Evolutionary conservation across 2,797 vertebrate genomes (phyloP).

Genomic region (Bradypodion pumilum): DNA sequence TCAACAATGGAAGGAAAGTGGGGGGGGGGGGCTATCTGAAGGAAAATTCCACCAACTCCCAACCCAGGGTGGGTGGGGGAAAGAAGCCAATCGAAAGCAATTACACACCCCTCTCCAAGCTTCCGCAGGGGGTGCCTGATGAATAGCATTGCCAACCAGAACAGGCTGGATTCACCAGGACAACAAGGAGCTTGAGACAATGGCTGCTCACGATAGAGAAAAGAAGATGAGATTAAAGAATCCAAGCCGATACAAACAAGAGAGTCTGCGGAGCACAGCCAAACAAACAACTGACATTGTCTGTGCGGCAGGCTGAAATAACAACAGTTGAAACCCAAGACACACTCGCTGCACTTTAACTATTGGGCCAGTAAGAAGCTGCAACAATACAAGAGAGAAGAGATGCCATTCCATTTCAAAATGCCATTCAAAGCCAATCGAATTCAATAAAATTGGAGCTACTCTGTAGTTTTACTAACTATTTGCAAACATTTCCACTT

Average conservation of each 20-base stretch:
- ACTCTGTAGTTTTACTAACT: constrained; percentile 69
- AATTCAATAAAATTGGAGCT: constrained; percentile 64
- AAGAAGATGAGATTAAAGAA: not conserved
- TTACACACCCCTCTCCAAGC: constrained; percentile 9
- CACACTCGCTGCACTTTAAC: constrained; percentile 48
- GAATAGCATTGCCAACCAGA: constrained; percentile 1
- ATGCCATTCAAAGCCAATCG: constrained; percentile 57
- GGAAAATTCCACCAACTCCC: constrained; percentile 35
- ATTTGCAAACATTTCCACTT: constrained; percentile 70
- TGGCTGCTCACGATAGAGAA: constrained; percentile 45
- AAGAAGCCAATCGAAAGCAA: not conserved
- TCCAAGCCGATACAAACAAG: constrained; percentile 35
- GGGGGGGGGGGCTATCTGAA: not conserved
- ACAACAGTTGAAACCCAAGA: constrained; percentile 62
- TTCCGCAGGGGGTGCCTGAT: constrained; percentile 13
- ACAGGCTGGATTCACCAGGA: constrained; percentile 19
- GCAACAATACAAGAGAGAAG: constrained; percentile 44
- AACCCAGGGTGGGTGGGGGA: not conserved
- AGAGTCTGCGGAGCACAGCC: constrained; percentile 49
- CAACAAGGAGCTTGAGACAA: constrained; percentile 37
- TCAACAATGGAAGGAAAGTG: constrained; percentile 35
- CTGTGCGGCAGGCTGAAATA: constrained; percentile 70
- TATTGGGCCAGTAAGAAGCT: constrained; percentile 49
- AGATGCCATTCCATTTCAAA: constrained; percentile 62
- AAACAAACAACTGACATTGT: constrained; percentile 65